These are phyloP conservation scores for Argyra leucocephala DNA, from an alignment of 2,888 invertebrate species.

Conservation along the genomic window DNA sequence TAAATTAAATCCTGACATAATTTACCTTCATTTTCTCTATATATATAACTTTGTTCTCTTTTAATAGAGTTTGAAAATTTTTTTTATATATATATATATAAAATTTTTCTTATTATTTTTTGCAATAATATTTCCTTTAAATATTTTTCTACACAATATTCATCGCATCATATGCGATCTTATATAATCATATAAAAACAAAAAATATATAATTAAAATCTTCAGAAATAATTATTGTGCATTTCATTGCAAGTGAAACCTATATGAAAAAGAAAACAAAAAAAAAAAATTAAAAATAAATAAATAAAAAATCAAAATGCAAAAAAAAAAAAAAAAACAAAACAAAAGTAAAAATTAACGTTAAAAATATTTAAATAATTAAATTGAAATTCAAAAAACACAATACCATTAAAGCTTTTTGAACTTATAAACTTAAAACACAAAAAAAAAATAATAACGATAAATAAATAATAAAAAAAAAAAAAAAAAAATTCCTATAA, in stretches of 20 bases:
- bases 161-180: background rate
- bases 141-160: background rate
- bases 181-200: background rate
- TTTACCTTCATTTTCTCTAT: background rate
- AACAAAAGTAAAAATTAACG: background rate
- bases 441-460: background rate
- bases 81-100: too few species aligned
- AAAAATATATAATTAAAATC: slow-evolving; percentile 6
- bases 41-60: slow-evolving; percentile 4
- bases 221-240: slow-evolving; percentile 6
- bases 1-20: background rate
- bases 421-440: background rate
- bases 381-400: slow-evolving; percentile 3
- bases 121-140: slow-evolving; percentile 5
- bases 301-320: too few species aligned
- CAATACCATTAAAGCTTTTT: background rate
- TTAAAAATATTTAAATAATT: background rate
- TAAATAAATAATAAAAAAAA: background rate
- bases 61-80: background rate
- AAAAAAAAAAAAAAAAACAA: background rate
- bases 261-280: too few species aligned
- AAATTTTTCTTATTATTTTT: background rate
- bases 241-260: background rate
- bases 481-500: background rate
- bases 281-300: too few species aligned